Evolutionary conservation across 2,113 vertebrate genomes (phyloP), one percentile per base, ranked within the genome.

Genomic region (Anarhynchus alexandrinus): DNA sequence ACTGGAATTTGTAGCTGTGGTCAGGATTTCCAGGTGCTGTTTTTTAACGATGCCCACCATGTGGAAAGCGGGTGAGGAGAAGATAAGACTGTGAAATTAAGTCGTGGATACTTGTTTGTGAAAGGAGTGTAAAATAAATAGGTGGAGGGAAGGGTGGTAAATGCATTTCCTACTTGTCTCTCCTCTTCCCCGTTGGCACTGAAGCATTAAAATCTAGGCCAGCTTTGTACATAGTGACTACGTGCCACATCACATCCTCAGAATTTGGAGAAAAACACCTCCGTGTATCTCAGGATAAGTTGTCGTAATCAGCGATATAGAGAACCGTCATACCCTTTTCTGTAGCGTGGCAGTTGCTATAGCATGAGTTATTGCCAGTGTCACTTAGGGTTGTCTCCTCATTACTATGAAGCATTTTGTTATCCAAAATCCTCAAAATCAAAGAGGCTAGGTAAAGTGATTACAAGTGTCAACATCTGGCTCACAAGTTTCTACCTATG

Each of bases 281-380:
- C 25, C 38, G 1, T 12, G 9, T 5, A 5, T 18, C 58, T 52
- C 3, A 11, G 74, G 65, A 5, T 6, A 9, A 64, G 38, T 1
- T 26, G 61, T 18, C 69, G 4, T 15, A 21, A 18, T 8, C 2
- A 5, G 32, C 2, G 1, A 1, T 5, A 1, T 0, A 14, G 62
- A 29, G 47, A 65, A 10, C 34, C 22, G 8, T n/a, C 10, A 2
- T 18, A 1, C 26, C 36, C 43, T 91, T 51, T 4, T 36, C 74
- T 65, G 43, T 6, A 23, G 51, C 36, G 27, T 16, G 30, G 55
- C n/a, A 9, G 19, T 62, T 69, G 22, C 40, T 49, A 3, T 4
- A 47, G 3, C 5, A 5, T 11, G 34, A 40, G 5, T 34, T 43
- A 5, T 12, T 54, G 54, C 79, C 43, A 7, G 1, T 47, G 20